Evolutionary conservation across 2,888 invertebrate genomes (phyloP), one percentile per base, ranked within the genome.

Genomic region (Hydrotaea cyrtoneurina): DNA sequence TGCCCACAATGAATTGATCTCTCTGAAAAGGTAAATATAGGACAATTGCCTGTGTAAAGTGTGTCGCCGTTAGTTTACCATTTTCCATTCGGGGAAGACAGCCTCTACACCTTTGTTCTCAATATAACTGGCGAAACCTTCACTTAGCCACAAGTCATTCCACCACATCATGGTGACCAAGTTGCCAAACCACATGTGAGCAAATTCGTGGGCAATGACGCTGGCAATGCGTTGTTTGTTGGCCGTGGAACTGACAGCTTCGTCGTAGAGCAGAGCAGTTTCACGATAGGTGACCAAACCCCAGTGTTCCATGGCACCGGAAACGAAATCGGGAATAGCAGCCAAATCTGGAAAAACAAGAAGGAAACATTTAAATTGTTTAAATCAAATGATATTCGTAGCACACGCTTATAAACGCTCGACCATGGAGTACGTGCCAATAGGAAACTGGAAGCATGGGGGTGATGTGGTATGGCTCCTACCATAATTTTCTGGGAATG

Each of bases 251-350:
- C 97, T 96, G 2, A 95, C 94, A 0, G 92, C 92, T 8, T 93
- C 92, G 87, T 97, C 96, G 87, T 96, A 97, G 0, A 99, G 94
- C 77, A 99, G 94, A 72, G 96, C 94, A 0, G 96, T 96, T 93
- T 98, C 98, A 86, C 98, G 94, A 92, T 96, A 99, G 0, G 98
- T 98, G 15, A 99, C 96, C 72, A 99, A 93, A 4, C 95, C 94
- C 99, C 99, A 99, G 97, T 93, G 98, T 96, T 99, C 99, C 95
- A 99, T 99, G 0, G 99, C 99, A 0, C 99, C 98, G 0, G 92
- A 92, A 0, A 92, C 92, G 43, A 92, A 92, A 86, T 93, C 93
- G 0, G 92, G 92, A 79, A 92, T 92, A 10, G 92, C 93, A 10
- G 89, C 91, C 92, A 92, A 92, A 72, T 93, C 90, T 91, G 59